Base-by-base conservation (phyloP, 1,140 invertebrate genomes). In the Aphidius ervi region DNA sequence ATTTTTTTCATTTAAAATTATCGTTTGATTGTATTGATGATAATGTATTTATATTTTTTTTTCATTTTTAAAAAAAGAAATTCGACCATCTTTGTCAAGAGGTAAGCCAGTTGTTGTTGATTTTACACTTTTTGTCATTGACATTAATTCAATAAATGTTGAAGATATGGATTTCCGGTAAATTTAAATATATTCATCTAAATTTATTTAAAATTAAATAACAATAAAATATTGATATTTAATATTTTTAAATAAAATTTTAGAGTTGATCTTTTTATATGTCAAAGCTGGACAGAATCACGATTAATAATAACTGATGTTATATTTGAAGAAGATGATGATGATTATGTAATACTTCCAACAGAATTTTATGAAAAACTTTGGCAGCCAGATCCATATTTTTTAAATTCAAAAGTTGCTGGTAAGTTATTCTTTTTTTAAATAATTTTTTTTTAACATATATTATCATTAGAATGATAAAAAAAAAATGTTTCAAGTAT, bases 351-450 rank as follows among this genome's bases (percentile, higher is more conserved):
- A 1, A 90, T 88, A 9, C 72, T 93, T 41, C 90, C 91, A 20
- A 84, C 86, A 10, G 87, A 89, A 72, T 88, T 90, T 74, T 90
- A 90, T 68, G 87, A 92, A 66, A 88, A 88, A 68, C 82, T 93
- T 4, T 94, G 91, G 91, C 88, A 92, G 71, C 91, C 91, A 0
- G 91, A 94, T 77, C 87, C 90, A 6, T 93, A 92, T 73, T 92
- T 93, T 75, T 77, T 91, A 4, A 93, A 93, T 76, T 90, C 89
- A 3, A 92, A 92, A 83, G 85, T 90, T 47, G 88, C 89, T 67
- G 88, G 88, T 90, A 79, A 77, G 72, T 56, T 50, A 45, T 49
- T 20, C 16, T 47, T 48, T 16, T 5, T 9, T 6, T 55, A 5
- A 53, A 46, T 50, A 46, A 39, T 59, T 53, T 58, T 61, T 9